Conservation (phyloP, 2,113 vertebrate genomes). For the Hepsetus odoe region DNA sequence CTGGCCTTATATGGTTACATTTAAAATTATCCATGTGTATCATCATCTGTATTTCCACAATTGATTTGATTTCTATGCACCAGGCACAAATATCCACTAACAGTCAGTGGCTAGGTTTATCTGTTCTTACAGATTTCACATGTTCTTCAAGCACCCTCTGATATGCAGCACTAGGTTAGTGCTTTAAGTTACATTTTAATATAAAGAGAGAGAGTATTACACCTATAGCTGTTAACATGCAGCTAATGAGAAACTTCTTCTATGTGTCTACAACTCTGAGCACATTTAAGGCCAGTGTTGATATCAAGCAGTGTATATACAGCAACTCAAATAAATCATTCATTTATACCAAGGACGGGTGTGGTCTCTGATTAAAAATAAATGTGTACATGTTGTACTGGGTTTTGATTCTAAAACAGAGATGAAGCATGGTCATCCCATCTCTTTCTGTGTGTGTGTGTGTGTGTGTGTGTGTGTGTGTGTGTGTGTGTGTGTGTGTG, state of each 20-base stretch:
- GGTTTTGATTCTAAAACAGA: not conserved
- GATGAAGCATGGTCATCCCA: not conserved
- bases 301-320: slow-evolving; percentile 53
- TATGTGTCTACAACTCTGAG: too few relatives aligned
- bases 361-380: slow-evolving; percentile 52
- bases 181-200: too few relatives aligned
- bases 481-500: too few relatives aligned
- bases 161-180: too few relatives aligned
- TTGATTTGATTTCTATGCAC: not conserved
- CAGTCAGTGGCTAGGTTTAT: not conserved
- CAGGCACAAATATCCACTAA: not conserved
- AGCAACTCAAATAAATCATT: slow-evolving; percentile 58
- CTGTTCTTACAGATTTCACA: too few relatives aligned
- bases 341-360: slow-evolving; percentile 38
- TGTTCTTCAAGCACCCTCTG: too few relatives aligned
- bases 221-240: too few relatives aligned
- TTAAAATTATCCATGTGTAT: not conserved
- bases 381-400: slow-evolving; percentile 23
- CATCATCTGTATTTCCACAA: not conserved
- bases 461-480: too few relatives aligned
- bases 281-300: slow-evolving; percentile 35
- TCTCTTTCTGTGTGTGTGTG: too few relatives aligned
- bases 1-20: not conserved
- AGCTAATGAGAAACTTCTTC: too few relatives aligned
- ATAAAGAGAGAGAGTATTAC: too few relatives aligned